These are phyloP conservation scores for Gadopsis marmoratus DNA, from an alignment of 2,797 vertebrate species.

Conservation along the genomic window DNA sequence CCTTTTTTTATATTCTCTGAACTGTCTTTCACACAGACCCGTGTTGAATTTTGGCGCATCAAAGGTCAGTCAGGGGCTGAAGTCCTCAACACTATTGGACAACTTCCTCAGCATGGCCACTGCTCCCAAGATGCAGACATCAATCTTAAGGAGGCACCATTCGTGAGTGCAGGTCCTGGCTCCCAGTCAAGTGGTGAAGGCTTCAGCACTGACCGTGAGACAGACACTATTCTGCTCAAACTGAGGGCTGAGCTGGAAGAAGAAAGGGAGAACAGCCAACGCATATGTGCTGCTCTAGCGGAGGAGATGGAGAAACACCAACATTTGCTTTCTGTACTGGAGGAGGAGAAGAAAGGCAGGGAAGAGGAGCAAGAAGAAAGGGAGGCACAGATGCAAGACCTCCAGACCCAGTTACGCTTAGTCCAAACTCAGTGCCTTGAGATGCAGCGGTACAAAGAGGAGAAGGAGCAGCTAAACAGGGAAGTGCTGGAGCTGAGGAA, in stretches of 20 bases:
- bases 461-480: conserved; percentile 84
- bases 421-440: conserved; percentile 80
- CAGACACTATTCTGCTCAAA: conserved; percentile 57
- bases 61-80: conserved; percentile 77
- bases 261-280: conserved; percentile 72
- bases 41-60: conserved; percentile 81
- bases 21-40: conserved; percentile 77
- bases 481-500: conserved; percentile 83
- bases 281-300: conserved; percentile 55
- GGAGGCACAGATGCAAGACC: conserved; percentile 74
- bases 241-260: conserved; percentile 80
- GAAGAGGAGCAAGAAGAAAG: conserved; percentile 77
- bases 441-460: conserved; percentile 81
- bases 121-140: conserved; percentile 62
- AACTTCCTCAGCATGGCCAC: conserved; percentile 52
- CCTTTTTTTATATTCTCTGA: conserved; percentile 4
- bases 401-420: conserved; percentile 74
- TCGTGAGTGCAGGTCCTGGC: conserved; percentile 46
- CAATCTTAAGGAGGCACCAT: conserved; percentile 64
- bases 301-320: conserved; percentile 74
- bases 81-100: conserved; percentile 59
- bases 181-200: conserved; percentile 61
- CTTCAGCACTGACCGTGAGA: conserved; percentile 46
- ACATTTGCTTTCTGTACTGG: conserved; percentile 74
- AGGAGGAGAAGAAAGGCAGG: conserved; percentile 76